Percentiles rank a stretch among this genome's conserved stretches.
Evolutionary conservation across 1,140 invertebrate genomes (phyloP).

Genomic region (Latrodectus geometricus): DNA sequence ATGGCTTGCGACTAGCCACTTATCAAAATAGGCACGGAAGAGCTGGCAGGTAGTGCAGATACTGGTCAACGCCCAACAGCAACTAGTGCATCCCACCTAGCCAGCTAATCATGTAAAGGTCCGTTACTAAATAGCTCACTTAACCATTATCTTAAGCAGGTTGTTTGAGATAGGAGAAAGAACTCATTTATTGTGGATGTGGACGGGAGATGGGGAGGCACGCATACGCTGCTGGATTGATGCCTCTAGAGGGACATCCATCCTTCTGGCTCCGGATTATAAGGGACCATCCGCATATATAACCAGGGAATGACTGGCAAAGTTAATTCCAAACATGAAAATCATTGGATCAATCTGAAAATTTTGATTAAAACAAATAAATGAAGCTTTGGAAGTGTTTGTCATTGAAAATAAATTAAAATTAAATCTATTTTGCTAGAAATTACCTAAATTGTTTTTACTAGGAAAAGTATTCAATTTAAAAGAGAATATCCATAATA

Average conservation of each 20-base stretch:
- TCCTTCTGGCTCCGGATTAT: neutral
- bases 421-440: too few species aligned
- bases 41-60: neutral
- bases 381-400: too few species aligned
- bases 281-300: constrained; percentile 15
- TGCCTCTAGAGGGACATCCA: constrained; percentile 34
- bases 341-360: too few species aligned
- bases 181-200: constrained; percentile 58
- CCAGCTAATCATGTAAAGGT: constrained; percentile 50
- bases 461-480: too few species aligned
- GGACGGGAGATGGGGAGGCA: constrained; percentile 4
- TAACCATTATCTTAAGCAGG: constrained; percentile 61
- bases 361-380: too few species aligned
- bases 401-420: too few species aligned
- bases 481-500: too few species aligned
- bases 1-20: too few species aligned
- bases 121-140: constrained; percentile 59
- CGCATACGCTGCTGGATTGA: constrained; percentile 22
- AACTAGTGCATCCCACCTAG: neutral
- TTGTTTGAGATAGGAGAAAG: constrained; percentile 58
- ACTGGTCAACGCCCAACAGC: constrained; percentile 22
- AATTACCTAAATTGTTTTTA: too few species aligned
- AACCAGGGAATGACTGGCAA: too few species aligned
- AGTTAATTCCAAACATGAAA: too few species aligned
- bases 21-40: constrained; percentile 2